Conservation (phyloP, 1,140 invertebrate species). For the Proales similis region DNA sequence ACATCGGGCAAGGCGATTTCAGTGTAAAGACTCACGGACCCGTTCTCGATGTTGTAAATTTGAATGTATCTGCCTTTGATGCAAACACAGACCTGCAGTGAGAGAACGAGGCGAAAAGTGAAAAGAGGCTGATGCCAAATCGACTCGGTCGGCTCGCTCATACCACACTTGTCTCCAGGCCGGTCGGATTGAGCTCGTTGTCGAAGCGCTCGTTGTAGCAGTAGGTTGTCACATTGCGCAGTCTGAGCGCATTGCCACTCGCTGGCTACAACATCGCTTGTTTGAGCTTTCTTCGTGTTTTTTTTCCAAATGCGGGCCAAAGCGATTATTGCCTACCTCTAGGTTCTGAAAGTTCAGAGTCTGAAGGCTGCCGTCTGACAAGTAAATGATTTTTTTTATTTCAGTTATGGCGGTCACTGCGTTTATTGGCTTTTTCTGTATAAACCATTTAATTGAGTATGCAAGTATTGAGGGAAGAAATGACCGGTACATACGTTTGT, state of each 20-base stretch:
- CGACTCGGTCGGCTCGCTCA: background rate
- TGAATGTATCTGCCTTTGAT: conserved; percentile 7
- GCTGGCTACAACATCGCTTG: conserved; percentile 4
- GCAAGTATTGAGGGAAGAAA: background rate
- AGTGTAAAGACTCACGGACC: conserved; percentile 12
- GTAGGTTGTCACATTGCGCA: conserved; percentile 14
- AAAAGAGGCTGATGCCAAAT: background rate
- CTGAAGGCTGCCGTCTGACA: conserved; percentile 14
- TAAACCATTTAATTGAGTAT: background rate
- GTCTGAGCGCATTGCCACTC: conserved; percentile 1
- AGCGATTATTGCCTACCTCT: conserved; percentile 12
- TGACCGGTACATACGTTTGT: background rate
- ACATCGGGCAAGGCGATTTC: conserved; percentile 9
- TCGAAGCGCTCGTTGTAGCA: conserved; percentile 24
- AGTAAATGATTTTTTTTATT: conserved; percentile 24
- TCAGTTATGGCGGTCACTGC: background rate
- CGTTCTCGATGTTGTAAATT: conserved; percentile 12
- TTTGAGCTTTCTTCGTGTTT: background rate
- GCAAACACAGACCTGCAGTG: conserved; percentile 29
- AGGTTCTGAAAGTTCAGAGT: conserved; percentile 25
- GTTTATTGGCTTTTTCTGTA: conserved; percentile 11
- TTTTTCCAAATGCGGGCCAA: no score
- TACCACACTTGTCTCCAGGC: conserved; percentile 11
- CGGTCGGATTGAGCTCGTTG: no score
- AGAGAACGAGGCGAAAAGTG: background rate